Conservation (phyloP, 2,113 vertebrate genomes). For the Pholis gunnellus region DNA sequence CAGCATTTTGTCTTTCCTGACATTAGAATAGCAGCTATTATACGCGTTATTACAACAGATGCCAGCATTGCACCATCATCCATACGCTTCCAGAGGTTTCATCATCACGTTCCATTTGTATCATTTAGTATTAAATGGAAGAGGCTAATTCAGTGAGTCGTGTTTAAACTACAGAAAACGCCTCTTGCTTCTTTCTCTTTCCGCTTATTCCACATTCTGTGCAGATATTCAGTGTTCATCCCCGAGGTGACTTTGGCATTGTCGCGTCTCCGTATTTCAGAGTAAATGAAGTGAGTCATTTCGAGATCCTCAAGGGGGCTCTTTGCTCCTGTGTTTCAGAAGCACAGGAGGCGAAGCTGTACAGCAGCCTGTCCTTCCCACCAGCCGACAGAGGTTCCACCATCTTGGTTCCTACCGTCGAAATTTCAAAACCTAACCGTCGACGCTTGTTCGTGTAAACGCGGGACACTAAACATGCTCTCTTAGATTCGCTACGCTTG, state of each 20-base stretch:
- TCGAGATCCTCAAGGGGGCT: slow-evolving; percentile 77
- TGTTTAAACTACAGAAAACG: not conserved
- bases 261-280: not conserved
- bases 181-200: not conserved
- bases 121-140: not conserved
- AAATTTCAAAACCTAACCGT: slow-evolving; percentile 59
- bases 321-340: slow-evolving; percentile 68
- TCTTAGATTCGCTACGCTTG: not conserved
- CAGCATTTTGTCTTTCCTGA: not conserved
- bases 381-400: slow-evolving; percentile 57
- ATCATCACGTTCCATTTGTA: not conserved
- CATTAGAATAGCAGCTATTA: not conserved
- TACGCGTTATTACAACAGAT: not conserved
- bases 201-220: not conserved
- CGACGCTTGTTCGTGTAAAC: slow-evolving; percentile 16
- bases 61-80: not conserved
- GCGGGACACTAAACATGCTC: not conserved
- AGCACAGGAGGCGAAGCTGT: slow-evolving; percentile 20
- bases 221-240: not conserved
- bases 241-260: not conserved
- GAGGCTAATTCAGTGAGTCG: not conserved
- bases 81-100: not conserved
- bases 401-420: slow-evolving; percentile 73
- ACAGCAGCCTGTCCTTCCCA: slow-evolving; percentile 28
- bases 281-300: slow-evolving; percentile 39